Conservation (phyloP, 2,113 vertebrate genomes). For the Tylochromis polylepis region DNA sequence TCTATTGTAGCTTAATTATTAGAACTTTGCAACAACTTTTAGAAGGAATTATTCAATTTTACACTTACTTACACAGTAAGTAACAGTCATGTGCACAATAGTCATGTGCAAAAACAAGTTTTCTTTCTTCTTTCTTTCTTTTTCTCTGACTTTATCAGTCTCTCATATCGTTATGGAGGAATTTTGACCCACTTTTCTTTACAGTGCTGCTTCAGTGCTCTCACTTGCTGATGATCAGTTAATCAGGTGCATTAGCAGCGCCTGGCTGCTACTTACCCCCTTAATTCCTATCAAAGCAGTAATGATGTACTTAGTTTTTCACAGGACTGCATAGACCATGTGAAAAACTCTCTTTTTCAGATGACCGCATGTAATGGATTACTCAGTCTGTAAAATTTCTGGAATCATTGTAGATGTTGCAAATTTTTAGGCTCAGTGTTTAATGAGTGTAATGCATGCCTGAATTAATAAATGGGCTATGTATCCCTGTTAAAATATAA, state of each 20-base stretch:
- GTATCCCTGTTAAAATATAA: background rate
- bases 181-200: background rate
- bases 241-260: background rate
- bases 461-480: background rate
- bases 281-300: background rate
- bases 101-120: background rate
- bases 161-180: background rate
- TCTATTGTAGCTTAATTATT: background rate
- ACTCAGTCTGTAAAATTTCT: background rate
- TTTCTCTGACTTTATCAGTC: background rate
- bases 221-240: background rate
- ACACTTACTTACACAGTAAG: background rate
- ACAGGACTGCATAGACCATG: background rate
- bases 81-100: background rate
- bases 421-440: background rate
- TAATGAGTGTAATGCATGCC: background rate
- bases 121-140: background rate
- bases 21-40: background rate
- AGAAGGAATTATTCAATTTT: background rate
- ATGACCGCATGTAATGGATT: background rate
- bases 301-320: background rate
- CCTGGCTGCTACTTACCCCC: background rate
- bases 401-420: background rate
- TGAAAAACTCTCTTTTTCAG: background rate
- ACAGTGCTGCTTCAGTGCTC: background rate